phyloP scores from a whole-genome alignment of 2,888 invertebrate genomes.

The Opisthograptis luteolata region DNA sequence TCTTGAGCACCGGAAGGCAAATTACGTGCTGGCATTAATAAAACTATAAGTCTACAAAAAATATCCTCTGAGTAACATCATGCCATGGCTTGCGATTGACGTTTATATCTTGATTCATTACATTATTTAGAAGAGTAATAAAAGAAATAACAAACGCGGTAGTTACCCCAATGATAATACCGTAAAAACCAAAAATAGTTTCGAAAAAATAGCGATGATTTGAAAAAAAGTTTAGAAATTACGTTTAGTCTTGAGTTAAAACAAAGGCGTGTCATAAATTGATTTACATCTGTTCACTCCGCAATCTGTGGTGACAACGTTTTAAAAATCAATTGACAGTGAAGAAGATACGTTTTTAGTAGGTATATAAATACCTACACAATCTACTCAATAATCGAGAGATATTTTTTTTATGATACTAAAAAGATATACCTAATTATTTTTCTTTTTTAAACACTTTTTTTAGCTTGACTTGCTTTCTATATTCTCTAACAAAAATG shows the following conservation, averaged over 20 bases:
- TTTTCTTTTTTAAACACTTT: too few relatives aligned
- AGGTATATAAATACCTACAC: too few relatives aligned
- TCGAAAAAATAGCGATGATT: not conserved
- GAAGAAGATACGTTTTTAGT: too few relatives aligned
- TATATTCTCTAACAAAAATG: too few relatives aligned
- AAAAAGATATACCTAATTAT: too few relatives aligned
- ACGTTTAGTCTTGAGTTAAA: not conserved
- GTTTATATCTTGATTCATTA: not conserved
- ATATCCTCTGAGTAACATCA: conserved; percentile 5
- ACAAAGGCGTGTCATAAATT: not conserved
- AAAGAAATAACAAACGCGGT: not conserved
- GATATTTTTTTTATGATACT: too few relatives aligned
- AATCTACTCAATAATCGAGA: too few relatives aligned
- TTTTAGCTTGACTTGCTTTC: too few relatives aligned
- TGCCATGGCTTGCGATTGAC: conserved; percentile 1
- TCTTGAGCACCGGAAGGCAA: conserved; percentile 30
- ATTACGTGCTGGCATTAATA: conserved; percentile 28
- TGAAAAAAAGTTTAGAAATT: not conserved
- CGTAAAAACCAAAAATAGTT: not conserved
- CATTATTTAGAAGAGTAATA: not conserved
- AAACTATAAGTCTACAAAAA: conserved; percentile 19
- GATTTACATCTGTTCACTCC: not conserved
- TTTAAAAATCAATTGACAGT: not conserved
- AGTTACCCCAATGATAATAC: not conserved
- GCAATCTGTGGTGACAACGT: not conserved